phyloP scores from a whole-genome alignment of 2,888 invertebrate species.

The Caradrina clavipalpis region DNA sequence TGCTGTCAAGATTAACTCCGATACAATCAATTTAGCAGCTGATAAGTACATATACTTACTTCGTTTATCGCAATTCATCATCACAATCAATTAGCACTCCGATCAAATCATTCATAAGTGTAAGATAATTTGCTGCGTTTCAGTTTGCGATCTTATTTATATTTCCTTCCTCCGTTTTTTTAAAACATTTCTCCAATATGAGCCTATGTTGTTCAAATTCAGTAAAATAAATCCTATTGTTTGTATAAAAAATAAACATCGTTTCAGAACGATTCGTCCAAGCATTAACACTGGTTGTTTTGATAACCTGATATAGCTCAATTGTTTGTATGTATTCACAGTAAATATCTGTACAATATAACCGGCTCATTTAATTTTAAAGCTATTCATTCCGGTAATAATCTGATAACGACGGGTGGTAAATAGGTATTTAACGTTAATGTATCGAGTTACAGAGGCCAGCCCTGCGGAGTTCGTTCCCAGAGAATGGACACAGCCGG shows the following conservation, averaged over 20 bases:
- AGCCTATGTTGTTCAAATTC: conserved; percentile 8
- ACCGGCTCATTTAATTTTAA: conserved; percentile 34
- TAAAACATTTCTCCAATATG: conserved; percentile 3
- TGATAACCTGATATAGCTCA: conserved; percentile 26
- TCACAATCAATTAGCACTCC: conserved; percentile 35
- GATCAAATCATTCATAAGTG: conserved; percentile 39
- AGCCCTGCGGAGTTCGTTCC: conserved; percentile 78
- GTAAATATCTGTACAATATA: conserved; percentile 20
- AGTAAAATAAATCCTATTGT: conserved; percentile 23
- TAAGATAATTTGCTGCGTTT: conserved; percentile 16
- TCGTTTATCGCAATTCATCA: conserved; percentile 44
- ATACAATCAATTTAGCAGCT: conserved; percentile 42
- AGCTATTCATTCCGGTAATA: conserved; percentile 39
- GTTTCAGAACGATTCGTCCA: background rate
- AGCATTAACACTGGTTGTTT: conserved; percentile 23
- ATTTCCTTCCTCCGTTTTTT: background rate
- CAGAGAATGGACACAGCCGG: conserved; percentile 81
- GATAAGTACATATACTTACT: conserved; percentile 38
- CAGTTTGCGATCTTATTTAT: conserved; percentile 1
- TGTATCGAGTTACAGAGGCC: conserved; percentile 61
- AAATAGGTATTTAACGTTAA: conserved; percentile 49
- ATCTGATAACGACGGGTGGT: conserved; percentile 42
- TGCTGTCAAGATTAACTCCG: conserved; percentile 54
- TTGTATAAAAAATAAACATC: conserved; percentile 20
- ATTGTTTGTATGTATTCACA: conserved; percentile 28